These are phyloP conservation scores for Athetis lepigone DNA, from an alignment of 2,888 invertebrate species.

Conservation along the genomic window DNA sequence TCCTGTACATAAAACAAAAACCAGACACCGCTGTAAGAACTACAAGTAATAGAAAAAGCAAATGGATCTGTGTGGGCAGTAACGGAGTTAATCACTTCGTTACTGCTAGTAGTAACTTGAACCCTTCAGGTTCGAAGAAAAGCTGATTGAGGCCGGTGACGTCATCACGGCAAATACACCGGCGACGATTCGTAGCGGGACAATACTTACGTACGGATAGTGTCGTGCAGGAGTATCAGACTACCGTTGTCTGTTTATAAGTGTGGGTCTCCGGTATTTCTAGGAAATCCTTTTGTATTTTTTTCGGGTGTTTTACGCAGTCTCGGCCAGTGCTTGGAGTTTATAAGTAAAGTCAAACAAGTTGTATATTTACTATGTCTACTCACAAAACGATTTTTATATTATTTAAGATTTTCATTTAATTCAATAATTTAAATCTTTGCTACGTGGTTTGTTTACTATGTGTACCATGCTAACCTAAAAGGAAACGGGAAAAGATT, in stretches of 20 bases:
- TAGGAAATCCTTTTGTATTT: conserved; percentile 35
- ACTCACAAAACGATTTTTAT: no score
- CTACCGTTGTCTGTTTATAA: conserved; percentile 41
- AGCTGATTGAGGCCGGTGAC: conserved; percentile 69
- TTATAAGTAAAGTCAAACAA: conserved; percentile 8
- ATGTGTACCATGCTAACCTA: no score
- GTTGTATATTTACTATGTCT: not conserved
- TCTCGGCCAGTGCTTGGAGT: not conserved
- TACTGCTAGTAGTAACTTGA: conserved; percentile 70
- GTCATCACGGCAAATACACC: conserved; percentile 60
- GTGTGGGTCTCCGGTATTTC: conserved; percentile 27
- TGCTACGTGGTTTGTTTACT: no score
- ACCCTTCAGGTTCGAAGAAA: conserved; percentile 67
- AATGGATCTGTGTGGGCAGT: conserved; percentile 62
- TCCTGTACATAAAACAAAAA: conserved; percentile 51
- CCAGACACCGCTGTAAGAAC: conserved; percentile 55
- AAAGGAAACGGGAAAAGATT: no score
- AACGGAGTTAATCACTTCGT: conserved; percentile 73
- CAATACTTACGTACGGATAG: conserved; percentile 44
- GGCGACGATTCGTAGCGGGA: conserved; percentile 24
- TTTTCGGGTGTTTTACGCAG: conserved; percentile 4
- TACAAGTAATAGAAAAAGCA: conserved; percentile 61
- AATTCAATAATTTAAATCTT: no score
- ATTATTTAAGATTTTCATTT: no score
- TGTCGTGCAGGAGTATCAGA: conserved; percentile 36